Conservation (phyloP, 1,140 invertebrate species). For the Euglossa dilemma region DNA sequence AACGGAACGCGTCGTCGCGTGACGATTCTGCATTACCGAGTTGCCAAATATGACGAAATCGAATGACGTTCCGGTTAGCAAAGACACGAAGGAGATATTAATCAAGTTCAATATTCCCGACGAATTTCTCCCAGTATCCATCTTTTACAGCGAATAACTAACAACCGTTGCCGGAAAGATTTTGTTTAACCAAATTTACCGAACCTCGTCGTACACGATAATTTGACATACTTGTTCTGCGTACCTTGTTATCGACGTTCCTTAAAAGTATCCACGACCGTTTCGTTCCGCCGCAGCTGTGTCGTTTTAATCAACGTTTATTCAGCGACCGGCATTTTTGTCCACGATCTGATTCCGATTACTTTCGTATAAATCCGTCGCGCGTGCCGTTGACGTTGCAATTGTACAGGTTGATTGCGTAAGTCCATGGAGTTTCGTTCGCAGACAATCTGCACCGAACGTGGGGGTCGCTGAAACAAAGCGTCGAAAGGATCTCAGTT, state of each 20-base stretch:
- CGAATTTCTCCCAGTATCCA: background rate
- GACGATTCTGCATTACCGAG: too few relatives aligned
- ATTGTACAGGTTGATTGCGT: constrained; percentile 22
- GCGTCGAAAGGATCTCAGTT: background rate
- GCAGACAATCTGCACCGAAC: background rate
- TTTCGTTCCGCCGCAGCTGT: background rate
- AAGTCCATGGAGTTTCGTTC: constrained; percentile 10
- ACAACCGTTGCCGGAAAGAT: background rate
- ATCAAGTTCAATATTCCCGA: background rate
- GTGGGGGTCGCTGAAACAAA: background rate
- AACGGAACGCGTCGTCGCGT: background rate
- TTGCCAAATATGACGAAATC: background rate
- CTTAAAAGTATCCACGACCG: too few relatives aligned
- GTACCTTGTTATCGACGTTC: background rate
- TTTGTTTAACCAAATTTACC: background rate
- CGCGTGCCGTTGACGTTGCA: constrained; percentile 23
- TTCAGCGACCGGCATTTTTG: background rate
- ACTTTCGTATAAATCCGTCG: background rate
- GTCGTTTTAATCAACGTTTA: background rate
- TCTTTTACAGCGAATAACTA: background rate
- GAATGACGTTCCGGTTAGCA: background rate
- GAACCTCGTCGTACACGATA: background rate
- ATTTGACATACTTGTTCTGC: background rate
- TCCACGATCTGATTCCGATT: background rate
- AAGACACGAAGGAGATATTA: background rate